phyloP scores from a whole-genome alignment of 2,888 invertebrate species.

The Mystacides longicornis region DNA sequence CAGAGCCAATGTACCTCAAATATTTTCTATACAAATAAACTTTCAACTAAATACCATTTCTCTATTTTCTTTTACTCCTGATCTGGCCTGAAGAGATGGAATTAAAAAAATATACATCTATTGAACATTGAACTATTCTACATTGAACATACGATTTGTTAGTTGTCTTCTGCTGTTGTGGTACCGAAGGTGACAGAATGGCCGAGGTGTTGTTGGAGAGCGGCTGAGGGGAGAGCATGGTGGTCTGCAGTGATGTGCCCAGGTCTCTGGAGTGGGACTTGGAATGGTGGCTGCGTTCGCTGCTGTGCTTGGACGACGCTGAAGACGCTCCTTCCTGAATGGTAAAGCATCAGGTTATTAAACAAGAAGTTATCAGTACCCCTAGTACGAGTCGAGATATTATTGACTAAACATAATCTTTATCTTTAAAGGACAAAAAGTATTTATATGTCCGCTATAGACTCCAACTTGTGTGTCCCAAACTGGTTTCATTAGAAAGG shows the following conservation, averaged over 20 bases:
- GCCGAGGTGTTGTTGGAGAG: conserved; percentile 2
- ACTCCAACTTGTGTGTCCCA: neutral
- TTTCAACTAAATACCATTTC: too few relatives aligned
- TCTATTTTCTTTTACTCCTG: too few relatives aligned
- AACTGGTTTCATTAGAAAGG: too few relatives aligned
- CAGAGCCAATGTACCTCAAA: neutral
- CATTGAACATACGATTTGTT: too few relatives aligned
- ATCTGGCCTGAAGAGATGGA: too few relatives aligned
- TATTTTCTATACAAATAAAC: too few relatives aligned
- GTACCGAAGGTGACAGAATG: neutral
- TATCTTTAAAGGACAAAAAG: neutral
- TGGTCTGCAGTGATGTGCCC: conserved; percentile 36
- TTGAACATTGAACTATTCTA: too few relatives aligned
- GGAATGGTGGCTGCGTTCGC: conserved; percentile 39
- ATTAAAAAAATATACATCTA: too few relatives aligned
- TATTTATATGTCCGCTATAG: neutral
- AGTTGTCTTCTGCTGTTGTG: conserved; percentile 12
- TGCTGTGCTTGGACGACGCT: conserved; percentile 25
- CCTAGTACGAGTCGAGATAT: too few relatives aligned
- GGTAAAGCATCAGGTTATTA: too few relatives aligned
- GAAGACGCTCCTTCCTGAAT: conserved; percentile 23
- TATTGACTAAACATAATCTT: neutral
- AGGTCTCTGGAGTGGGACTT: conserved; percentile 45
- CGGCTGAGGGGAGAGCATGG: conserved; percentile 9
- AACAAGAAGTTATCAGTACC: too few relatives aligned